A percentile compares a stretch with the other conserved stretches of the same genome.
These are phyloP conservation scores for Siniperca undulata DNA, from an alignment of 2,797 vertebrate genomes.

Conservation along the genomic window DNA sequence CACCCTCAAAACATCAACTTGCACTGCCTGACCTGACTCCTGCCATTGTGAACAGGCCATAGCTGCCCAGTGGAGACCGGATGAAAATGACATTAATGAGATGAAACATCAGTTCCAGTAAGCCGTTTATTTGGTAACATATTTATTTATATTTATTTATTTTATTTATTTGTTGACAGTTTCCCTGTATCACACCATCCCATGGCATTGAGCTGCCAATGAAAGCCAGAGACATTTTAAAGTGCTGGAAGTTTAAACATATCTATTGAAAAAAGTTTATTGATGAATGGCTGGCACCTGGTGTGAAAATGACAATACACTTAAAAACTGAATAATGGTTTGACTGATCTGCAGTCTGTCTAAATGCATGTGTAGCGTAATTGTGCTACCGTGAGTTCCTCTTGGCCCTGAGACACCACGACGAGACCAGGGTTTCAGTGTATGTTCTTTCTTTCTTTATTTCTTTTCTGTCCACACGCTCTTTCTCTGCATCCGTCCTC, in stretches of 20 bases:
- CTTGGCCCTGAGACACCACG: too few relatives aligned
- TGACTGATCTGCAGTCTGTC: neutral
- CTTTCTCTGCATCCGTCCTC: too few relatives aligned
- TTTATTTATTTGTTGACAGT: neutral
- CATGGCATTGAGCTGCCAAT: conserved; percentile 1
- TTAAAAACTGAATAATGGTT: neutral
- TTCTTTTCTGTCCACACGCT: too few relatives aligned
- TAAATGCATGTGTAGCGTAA: neutral
- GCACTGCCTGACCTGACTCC: conserved; percentile 10
- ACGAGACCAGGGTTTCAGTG: too few relatives aligned
- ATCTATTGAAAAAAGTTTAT: conserved; percentile 1
- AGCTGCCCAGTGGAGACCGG: conserved; percentile 8
- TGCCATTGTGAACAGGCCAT: conserved; percentile 6
- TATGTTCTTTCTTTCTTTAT: too few relatives aligned
- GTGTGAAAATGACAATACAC: neutral
- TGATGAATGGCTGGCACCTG: neutral
- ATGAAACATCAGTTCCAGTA: conserved; percentile 39
- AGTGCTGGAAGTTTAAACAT: conserved; percentile 21
- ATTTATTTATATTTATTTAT: neutral
- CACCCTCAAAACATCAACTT: conserved; percentile 46
- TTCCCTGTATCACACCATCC: neutral
- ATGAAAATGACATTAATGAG: conserved; percentile 43
- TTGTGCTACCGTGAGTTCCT: too few relatives aligned
- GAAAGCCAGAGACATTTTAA: conserved; percentile 13
- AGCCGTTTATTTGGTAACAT: neutral